Conservation (phyloP, 2,113 vertebrate species). For the Rhipidura dahli region DNA sequence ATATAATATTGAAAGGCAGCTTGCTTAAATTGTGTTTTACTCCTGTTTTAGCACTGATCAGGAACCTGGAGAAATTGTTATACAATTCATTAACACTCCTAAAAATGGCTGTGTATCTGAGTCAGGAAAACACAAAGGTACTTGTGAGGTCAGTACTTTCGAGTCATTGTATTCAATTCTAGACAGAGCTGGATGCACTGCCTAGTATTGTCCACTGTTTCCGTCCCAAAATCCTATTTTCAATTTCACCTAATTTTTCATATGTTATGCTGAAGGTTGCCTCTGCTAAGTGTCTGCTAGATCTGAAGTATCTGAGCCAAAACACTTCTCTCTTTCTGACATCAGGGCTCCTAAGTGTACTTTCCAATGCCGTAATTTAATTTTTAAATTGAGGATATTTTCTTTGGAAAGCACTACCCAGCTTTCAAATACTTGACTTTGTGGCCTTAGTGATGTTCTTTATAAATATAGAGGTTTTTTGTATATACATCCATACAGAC, state of each 20-base stretch:
- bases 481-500: neutral
- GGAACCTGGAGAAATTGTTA: neutral
- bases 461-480: neutral
- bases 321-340: neutral
- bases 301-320: neutral
- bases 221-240: neutral
- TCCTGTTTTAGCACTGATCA: neutral
- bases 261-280: neutral
- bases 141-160: neutral
- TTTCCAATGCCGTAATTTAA: neutral
- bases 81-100: neutral
- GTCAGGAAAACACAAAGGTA: slow-evolving; percentile 25
- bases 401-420: neutral
- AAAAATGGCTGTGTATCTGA: neutral
- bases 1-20: neutral
- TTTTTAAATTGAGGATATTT: neutral
- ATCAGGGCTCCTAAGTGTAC: neutral
- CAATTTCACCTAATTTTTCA: neutral
- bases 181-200: slow-evolving; percentile 13
- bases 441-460: neutral
- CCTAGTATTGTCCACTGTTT: neutral
- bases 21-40: neutral
- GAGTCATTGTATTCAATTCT: neutral
- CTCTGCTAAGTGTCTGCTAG: neutral
- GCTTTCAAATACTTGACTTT: slow-evolving; percentile 16